Evolutionary conservation across 2,888 invertebrate species (phyloP), one percentile per base, ranked within the genome.

Genomic region (Osmoderma eremita): DNA sequence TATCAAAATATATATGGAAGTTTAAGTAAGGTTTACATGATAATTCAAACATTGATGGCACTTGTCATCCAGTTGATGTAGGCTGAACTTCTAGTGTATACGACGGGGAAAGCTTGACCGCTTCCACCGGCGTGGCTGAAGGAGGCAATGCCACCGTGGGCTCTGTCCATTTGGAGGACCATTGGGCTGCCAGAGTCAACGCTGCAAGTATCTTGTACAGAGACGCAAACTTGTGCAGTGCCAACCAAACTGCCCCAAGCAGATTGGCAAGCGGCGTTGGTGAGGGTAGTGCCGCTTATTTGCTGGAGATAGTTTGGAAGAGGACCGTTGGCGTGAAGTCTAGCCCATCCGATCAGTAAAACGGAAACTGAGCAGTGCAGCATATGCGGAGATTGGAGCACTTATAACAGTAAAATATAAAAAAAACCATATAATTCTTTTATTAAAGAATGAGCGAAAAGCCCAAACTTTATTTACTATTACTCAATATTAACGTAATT

Each of bases 201-300:
- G 83, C 86, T 78, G 2, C 77, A 80, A 67, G 88, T 87, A 0
- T 88, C 88, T 80, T 88, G 85, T 0, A 88, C 88, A 13, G 86
- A 78, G 0, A 88, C 86, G 73, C 88, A 89, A 71, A 88, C 85
- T 76, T 88, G 85, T 0, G 81, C 78, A 3, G 81, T 81, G 71
- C 79, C 83, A 0, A 88, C 83, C 0, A 83, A 83, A 67, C 20
- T 58, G 15, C 53, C 30, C 17, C 80, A 71, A 78, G 83, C 1
- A 82, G 83, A 71, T 68, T 82, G 82, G 73, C 88, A 88, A 6
- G 79, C 76, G 20, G 83, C 81, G 18, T 86, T 83, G 63, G 81
- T 85, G 13, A 88, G 75, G 0, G 86, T 80, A 0, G 78, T 81
- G 67, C 86, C 73, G 67, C 83, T 78, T 63, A 88, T 86, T 75